phyloP scores from a whole-genome alignment of 2,797 vertebrate species.

The Pipistrellus pygmaeus region DNA sequence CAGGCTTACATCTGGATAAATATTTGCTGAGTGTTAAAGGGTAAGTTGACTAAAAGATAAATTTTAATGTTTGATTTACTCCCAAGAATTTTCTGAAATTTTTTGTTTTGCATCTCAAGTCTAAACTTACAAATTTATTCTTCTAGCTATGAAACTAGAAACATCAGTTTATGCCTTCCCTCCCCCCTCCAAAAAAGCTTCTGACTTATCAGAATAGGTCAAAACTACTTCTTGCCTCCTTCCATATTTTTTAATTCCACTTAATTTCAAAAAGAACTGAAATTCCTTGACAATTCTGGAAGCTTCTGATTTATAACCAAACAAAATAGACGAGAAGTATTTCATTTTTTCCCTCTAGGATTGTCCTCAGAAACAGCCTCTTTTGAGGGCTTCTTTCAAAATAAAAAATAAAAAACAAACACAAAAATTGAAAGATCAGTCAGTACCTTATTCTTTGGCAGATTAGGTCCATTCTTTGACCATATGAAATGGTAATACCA shows the following conservation, averaged over 20 bases:
- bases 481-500: background rate
- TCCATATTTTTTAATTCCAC: slow-evolving; percentile 36
- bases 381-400: background rate
- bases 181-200: background rate
- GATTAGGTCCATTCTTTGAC: background rate
- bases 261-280: slow-evolving; percentile 44
- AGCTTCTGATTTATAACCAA: slow-evolving; percentile 36
- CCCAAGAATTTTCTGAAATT: slow-evolving; percentile 8
- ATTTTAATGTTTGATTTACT: background rate
- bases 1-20: background rate
- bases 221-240: background rate
- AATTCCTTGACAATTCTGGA: slow-evolving; percentile 38
- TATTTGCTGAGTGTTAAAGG: background rate
- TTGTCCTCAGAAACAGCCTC: background rate
- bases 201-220: background rate
- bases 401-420: background rate
- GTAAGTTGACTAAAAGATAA: background rate
- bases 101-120: slow-evolving; percentile 38
- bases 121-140: slow-evolving; percentile 16
- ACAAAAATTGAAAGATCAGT: background rate
- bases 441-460: background rate
- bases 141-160: slow-evolving; percentile 33
- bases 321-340: background rate
- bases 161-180: background rate
- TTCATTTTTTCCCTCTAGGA: background rate